These are phyloP conservation scores for Paramuricea clavata DNA, from an alignment of 92 coral and sea anemone species.

Conservation along the genomic window DNA sequence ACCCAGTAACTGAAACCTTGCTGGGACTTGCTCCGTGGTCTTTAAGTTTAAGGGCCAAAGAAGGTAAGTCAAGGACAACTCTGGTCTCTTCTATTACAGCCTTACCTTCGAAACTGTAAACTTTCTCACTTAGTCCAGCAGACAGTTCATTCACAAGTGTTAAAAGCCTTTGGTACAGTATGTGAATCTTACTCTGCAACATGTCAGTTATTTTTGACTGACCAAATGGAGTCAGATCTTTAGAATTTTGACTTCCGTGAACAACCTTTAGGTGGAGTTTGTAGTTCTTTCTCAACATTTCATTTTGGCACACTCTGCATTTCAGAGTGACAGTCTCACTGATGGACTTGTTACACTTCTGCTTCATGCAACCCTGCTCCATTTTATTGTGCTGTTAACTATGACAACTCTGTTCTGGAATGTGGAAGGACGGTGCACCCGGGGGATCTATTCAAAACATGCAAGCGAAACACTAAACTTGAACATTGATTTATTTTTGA, in stretches of 20 bases:
- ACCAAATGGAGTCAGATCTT: conserved; percentile 21
- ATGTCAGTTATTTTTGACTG: neutral
- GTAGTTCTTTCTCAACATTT: conserved; percentile 23
- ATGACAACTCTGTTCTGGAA: no score
- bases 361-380: conserved; percentile 8
- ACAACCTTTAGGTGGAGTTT: conserved; percentile 22
- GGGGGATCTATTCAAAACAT: no score
- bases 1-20: conserved; percentile 10
- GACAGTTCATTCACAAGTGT: neutral
- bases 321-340: conserved; percentile 24
- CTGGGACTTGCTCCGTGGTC: neutral
- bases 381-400: neutral
- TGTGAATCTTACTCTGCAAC: neutral
- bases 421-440: no score
- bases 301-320: conserved; percentile 16
- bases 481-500: no score
- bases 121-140: neutral
- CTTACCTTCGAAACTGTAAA: neutral
- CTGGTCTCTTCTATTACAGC: neutral
- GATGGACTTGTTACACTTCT: neutral
- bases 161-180: neutral
- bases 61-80: neutral
- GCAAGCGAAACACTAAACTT: no score
- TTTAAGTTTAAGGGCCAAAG: neutral
- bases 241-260: conserved; percentile 4